Base-by-base conservation (phyloP, 1,140 invertebrate genomes). In the Venturia canescens region DNA sequence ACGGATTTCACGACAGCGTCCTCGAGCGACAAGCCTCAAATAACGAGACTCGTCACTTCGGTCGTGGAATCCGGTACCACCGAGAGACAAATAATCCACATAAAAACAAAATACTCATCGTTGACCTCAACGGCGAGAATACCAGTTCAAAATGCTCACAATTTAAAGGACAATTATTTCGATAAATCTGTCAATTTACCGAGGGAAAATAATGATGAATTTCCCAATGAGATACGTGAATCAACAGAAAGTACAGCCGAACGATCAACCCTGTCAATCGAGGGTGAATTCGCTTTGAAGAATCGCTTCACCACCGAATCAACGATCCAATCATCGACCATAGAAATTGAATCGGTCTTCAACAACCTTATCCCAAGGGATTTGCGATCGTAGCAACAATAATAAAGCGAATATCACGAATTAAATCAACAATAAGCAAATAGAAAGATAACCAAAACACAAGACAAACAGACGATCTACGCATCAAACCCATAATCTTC, bases 41-140 rank as follows among this genome's bases (percentile, higher is more conserved):
- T 92, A 0, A 93, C 92, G 1, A 88, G 91, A 83, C 80, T 93
- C n/a, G 88, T 93, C 0, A 93, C 92, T 1, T 93, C 92, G 0
- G 88, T 93, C 1, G 88, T 89, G 6, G 92, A 93, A 79, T 92
- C 92, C 5, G 91, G 86, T 0, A 92, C 91, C 0, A 93, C 92
- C 0, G 92, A 92, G 76, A 85, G 92, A 75, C 92, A 92, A 71
- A 92, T 85, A 80, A 93, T 93, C 72, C 83, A 90, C 0, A 90
- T 92, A 34, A 89, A 91, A 79, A 91, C 89, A 21, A 91, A 91
- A 78, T 91, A 91, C 34, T 91, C 90, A 0, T 91, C 90, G 11
- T 71, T 89, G 13, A 89, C 89, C 0, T 90, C 90, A 6, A 88
- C 85, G 5, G 87, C 85, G 16, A 89, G 84, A 38, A 84, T 90